phyloP scores from a whole-genome alignment of 2,113 vertebrate species.

The Poecile atricapillus region DNA sequence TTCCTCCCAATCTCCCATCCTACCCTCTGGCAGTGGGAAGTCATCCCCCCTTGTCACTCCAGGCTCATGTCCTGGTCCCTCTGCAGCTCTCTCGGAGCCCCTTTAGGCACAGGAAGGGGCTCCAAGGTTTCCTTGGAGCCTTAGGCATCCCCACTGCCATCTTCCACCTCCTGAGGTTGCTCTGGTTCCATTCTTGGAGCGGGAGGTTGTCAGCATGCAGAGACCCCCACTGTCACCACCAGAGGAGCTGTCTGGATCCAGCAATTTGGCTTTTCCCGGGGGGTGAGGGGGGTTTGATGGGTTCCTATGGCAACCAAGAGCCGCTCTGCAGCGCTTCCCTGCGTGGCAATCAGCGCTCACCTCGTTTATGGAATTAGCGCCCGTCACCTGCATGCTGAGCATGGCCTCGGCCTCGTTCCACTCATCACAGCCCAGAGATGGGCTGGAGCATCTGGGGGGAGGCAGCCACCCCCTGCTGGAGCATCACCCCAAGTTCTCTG shows the following conservation, averaged over 20 bases:
- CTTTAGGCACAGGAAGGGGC: background rate
- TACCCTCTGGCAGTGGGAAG: background rate
- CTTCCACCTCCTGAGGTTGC: background rate
- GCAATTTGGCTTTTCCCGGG: background rate
- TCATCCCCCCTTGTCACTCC: background rate
- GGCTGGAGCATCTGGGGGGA: background rate
- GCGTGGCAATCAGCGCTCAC: background rate
- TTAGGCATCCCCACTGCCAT: accelerated
- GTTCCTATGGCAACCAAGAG: constrained; percentile 42
- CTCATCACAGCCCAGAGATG: accelerated
- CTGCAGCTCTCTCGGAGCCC: background rate
- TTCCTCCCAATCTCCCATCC: background rate
- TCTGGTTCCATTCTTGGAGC: background rate
- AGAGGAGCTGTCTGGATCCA: accelerated
- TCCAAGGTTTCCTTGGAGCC: background rate
- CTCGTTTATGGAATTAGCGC: background rate
- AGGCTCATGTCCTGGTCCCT: background rate
- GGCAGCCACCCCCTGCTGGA: background rate
- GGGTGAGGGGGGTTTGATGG: background rate
- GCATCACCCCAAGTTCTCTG: accelerated
- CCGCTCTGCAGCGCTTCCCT: background rate
- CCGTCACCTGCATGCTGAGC: background rate
- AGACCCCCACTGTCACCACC: background rate
- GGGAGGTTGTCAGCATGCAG: background rate
- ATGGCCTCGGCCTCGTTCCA: accelerated